Conservation (phyloP, 2,888 invertebrate species). For the Phyto melanocephala region DNA sequence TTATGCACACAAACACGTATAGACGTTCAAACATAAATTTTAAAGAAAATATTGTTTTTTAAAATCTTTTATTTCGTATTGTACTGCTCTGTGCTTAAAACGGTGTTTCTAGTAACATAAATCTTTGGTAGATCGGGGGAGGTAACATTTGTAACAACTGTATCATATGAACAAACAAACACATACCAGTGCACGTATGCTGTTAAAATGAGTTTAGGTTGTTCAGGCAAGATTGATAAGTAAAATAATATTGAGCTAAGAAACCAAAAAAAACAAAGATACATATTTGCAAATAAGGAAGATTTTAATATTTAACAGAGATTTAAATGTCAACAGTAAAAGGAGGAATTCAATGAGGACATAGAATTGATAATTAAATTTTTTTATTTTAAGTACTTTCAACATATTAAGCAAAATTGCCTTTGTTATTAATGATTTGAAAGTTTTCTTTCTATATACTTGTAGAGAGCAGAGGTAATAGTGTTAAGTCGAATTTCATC, state of each 20-base stretch:
- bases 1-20: not conserved
- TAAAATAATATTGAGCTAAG: not conserved
- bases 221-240: constrained; percentile 47
- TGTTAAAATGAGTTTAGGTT: no score
- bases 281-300: not conserved
- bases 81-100: not conserved
- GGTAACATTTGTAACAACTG: not conserved
- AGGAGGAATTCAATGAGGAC: no score
- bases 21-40: not conserved
- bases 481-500: no score
- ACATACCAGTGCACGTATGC: no score
- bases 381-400: no score
- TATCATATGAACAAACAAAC: not conserved
- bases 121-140: constrained; percentile 4
- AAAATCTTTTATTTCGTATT: not conserved
- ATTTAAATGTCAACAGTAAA: not conserved
- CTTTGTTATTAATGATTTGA: no score
- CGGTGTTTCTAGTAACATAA: not conserved
- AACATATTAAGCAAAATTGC: no score
- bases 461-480: no score
- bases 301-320: not conserved
- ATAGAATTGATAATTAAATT: no score
- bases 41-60: not conserved
- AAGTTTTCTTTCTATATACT: no score
- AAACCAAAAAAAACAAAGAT: not conserved